Percentiles rank a stretch among this genome's conserved stretches.
Conservation (phyloP, 2,888 invertebrate genomes). For the Athalia rosae region DNA sequence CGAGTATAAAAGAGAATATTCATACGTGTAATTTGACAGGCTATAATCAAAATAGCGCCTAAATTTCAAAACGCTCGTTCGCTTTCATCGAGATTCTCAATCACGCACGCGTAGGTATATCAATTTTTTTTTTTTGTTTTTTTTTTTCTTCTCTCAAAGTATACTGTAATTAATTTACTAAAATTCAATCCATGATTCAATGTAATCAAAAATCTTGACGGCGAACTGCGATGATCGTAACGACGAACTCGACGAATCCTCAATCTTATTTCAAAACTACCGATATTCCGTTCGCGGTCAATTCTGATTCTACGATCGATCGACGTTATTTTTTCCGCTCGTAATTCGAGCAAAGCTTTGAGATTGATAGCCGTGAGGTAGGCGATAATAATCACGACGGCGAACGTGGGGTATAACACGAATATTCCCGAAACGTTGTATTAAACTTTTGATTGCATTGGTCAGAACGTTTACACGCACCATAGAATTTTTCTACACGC, state of each 20-base stretch:
- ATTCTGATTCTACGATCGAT: too few relatives aligned
- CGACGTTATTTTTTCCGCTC: too few relatives aligned
- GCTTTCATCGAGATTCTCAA: background rate
- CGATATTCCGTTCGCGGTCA: too few relatives aligned
- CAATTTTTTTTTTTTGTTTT: too few relatives aligned
- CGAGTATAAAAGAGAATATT: background rate
- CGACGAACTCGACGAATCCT: background rate
- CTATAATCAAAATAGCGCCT: background rate
- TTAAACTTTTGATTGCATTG: slow-evolving; percentile 45
- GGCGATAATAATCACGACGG: background rate
- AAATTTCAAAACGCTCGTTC: background rate
- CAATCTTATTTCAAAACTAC: background rate
- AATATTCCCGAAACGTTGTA: slow-evolving; percentile 4
- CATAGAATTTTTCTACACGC: slow-evolving; percentile 48
- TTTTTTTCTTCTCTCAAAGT: too few relatives aligned
- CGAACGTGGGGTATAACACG: background rate
- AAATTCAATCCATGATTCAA: background rate
- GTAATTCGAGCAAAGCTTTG: too few relatives aligned
- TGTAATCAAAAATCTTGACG: background rate
- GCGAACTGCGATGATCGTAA: background rate
- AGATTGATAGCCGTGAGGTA: too few relatives aligned
- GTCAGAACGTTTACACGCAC: slow-evolving; percentile 46
- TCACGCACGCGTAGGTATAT: too few relatives aligned
- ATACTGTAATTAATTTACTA: too few relatives aligned
- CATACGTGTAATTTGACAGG: background rate